A percentile compares a stretch with the other conserved stretches of the same genome.
Evolutionary conservation across 2,113 vertebrate genomes (phyloP).

Genomic region (Rhinolophus sinicus): DNA sequence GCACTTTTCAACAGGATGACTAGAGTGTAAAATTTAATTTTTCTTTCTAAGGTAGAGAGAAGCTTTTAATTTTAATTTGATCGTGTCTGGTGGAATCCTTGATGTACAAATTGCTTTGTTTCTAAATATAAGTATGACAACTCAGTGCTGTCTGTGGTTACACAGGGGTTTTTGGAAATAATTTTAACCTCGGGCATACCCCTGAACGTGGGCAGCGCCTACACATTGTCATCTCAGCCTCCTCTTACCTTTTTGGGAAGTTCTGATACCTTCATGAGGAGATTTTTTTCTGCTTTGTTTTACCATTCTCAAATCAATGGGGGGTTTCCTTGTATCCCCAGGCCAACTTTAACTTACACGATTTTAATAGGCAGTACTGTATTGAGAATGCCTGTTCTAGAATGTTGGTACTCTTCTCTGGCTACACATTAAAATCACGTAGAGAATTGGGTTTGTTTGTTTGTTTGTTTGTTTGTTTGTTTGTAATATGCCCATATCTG

Average conservation of each 20-base stretch:
- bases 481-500: background rate
- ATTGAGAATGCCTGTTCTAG: background rate
- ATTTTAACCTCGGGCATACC: slow-evolving; percentile 79
- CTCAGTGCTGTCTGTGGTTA: slow-evolving; percentile 72
- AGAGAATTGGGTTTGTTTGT: background rate
- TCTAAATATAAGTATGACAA: slow-evolving; percentile 77
- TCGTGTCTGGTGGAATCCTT: slow-evolving; percentile 68
- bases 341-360: background rate
- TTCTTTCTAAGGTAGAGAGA: slow-evolving; percentile 41
- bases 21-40: slow-evolving; percentile 22
- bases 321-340: slow-evolving; percentile 63
- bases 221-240: slow-evolving; percentile 74
- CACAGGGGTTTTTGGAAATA: slow-evolving; percentile 80
- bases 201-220: slow-evolving; percentile 72
- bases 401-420: background rate
- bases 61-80: slow-evolving; percentile 53
- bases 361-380: background rate
- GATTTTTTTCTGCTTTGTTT: slow-evolving; percentile 61
- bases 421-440: background rate
- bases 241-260: slow-evolving; percentile 80
- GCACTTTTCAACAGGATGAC: slow-evolving; percentile 32
- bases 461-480: background rate
- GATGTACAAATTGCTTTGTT: slow-evolving; percentile 68
- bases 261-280: slow-evolving; percentile 71
- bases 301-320: slow-evolving; percentile 43